These are phyloP conservation scores for Micronisus gabar DNA, from an alignment of 2,113 vertebrate species.

Conservation along the genomic window DNA sequence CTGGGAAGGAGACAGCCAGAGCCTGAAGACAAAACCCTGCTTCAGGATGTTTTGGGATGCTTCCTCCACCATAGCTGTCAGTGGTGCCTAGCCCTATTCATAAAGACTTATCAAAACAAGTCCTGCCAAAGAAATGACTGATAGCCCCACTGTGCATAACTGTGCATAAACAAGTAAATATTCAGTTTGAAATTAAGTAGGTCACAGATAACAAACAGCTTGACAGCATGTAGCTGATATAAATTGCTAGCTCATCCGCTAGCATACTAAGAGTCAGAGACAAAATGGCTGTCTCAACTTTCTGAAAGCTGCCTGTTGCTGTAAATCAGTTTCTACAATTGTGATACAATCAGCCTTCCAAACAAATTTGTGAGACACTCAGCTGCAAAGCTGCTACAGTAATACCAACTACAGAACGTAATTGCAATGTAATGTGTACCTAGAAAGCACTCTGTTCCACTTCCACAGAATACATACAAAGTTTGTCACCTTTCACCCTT, in stretches of 20 bases:
- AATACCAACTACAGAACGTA: not conserved
- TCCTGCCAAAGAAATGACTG: not conserved
- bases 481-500: not conserved
- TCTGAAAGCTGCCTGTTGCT: not conserved
- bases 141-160: not conserved
- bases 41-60: not conserved
- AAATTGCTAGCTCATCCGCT: not conserved
- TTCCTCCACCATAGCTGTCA: not conserved
- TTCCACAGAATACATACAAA: not conserved
- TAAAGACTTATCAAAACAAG: not conserved
- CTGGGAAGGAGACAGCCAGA: not conserved
- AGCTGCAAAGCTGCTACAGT: not conserved
- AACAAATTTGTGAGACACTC: not conserved
- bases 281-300: not conserved
- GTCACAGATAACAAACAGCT: constrained; percentile 19
- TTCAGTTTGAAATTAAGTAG: not conserved
- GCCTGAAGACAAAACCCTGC: not conserved
- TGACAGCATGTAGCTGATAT: not conserved
- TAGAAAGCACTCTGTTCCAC: not conserved
- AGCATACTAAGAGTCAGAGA: not conserved
- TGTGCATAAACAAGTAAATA: not conserved
- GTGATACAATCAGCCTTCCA: not conserved
- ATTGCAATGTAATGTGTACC: not conserved
- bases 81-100: not conserved
- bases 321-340: not conserved